A percentile compares a stretch with the other conserved stretches of the same genome.
phyloP scores from a whole-genome alignment of 2,797 vertebrate genomes.

The Megaceryle alcyon region DNA sequence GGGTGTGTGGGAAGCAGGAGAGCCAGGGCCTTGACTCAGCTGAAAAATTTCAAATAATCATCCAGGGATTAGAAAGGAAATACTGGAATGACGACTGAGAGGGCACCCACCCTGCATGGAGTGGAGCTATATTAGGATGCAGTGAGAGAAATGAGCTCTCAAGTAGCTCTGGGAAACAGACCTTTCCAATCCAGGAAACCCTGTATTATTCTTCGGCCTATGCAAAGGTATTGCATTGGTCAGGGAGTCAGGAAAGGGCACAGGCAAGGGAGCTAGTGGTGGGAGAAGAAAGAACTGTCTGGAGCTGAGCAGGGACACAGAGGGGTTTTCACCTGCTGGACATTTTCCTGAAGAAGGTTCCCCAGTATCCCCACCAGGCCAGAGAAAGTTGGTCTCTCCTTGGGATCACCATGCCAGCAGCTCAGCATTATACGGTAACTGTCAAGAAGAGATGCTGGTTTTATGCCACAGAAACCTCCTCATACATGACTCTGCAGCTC shows the following conservation, averaged over 20 bases:
- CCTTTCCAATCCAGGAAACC: not conserved
- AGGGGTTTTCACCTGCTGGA: constrained; percentile 83
- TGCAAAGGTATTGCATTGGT: not conserved
- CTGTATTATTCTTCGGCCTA: not conserved
- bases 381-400: constrained; percentile 91
- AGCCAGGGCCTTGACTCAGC: constrained; percentile 36
- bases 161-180: not conserved
- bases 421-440: constrained; percentile 97
- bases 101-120: not conserved
- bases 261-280: not conserved
- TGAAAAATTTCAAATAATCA: constrained; percentile 36
- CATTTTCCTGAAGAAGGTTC: constrained; percentile 92
- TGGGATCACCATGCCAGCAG: constrained; percentile 96
- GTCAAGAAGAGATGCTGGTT: constrained; percentile 12
- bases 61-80: constrained; percentile 28
- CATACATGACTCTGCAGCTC: not conserved
- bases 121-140: not conserved
- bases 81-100: not conserved
- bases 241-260: not conserved
- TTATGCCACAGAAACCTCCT: not conserved
- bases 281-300: not conserved
- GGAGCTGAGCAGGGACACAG: not conserved
- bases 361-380: constrained; percentile 93
- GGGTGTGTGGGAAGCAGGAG: not conserved
- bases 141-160: not conserved